Evolutionary conservation across 2,888 invertebrate species (phyloP), one percentile per base, ranked within the genome.

Genomic region (Anodontia alba): DNA sequence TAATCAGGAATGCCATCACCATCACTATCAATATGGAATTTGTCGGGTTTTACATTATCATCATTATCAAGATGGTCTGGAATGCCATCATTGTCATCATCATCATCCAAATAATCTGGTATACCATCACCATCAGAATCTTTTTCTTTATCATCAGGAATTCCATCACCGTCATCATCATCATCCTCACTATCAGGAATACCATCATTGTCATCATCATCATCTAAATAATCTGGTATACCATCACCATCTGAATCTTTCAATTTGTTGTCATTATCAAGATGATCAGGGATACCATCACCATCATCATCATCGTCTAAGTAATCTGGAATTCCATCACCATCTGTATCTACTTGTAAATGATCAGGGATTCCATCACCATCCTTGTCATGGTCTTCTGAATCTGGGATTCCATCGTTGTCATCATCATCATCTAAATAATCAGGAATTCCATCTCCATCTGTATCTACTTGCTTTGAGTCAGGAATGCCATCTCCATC

Each of bases 81-180:
- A 68, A 93, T 89, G 1, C 93, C 93, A 83, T 93, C 93, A 20
- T 91, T 91, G 83, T 93, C 92, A 33, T 78, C 86, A 81, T 93
- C 93, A 29, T 87, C 81, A 42, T 91, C 91, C 2, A 89, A 46
- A 73, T 92, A 76, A 84, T 93, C 93, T 15, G 93, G 92, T 62
- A 94, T 92, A 42, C 93, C 93, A 88, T 94, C 93, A 0, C 92
- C 88, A 57, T 92, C 92, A n/a, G 80, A 82, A 74, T 92, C 92
- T 54, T 88, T 89, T 23, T 91, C 91, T 38, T 78, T 38, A 43
- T 86, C 31, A 73, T 91, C 89, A n/a, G 92, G 92, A 69, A 92
- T 91, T n/a, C 92, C 92, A 83, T 92, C 90, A 31, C 90, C 90
- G 77, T 92, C 90, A 57, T 81, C 87, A 80, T 93, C 91, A 38